A percentile compares a stretch with the other conserved stretches of the same genome.
These are phyloP conservation scores for Acanthopleura granulata DNA, from an alignment of 2,888 invertebrate species.

Conservation along the genomic window DNA sequence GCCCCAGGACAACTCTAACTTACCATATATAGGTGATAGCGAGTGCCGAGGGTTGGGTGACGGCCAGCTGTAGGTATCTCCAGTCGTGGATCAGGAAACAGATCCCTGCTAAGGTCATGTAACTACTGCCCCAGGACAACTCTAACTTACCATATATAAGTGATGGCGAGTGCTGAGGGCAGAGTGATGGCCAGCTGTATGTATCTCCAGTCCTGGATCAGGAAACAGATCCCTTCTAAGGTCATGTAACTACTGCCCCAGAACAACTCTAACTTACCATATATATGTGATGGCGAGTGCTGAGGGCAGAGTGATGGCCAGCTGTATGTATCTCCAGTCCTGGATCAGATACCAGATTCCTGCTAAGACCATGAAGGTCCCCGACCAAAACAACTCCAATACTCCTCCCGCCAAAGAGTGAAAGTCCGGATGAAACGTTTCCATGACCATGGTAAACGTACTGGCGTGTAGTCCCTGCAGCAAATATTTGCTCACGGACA, in stretches of 20 bases:
- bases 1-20: conserved; percentile 71
- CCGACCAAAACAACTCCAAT: too few species aligned
- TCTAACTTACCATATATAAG: conserved; percentile 70
- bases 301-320: conserved; percentile 70
- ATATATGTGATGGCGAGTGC: conserved; percentile 70
- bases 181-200: conserved; percentile 73
- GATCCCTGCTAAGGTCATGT: conserved; percentile 70
- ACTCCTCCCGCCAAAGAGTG: too few species aligned
- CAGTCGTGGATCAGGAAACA: conserved; percentile 72
- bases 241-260: conserved; percentile 71
- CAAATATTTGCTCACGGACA: too few species aligned
- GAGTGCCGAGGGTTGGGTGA: conserved; percentile 71
- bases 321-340: too few species aligned
- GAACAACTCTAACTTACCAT: conserved; percentile 71
- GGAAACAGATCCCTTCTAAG: conserved; percentile 70
- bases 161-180: conserved; percentile 71
- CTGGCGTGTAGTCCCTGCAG: too few species aligned
- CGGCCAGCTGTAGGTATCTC: conserved; percentile 72
- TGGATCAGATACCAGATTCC: conserved; percentile 67
- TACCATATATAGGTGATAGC: conserved; percentile 70
- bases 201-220: conserved; percentile 72
- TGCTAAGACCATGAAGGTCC: too few species aligned
- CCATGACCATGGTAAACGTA: too few species aligned
- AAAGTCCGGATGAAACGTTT: too few species aligned
- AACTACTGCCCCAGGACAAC: conserved; percentile 71